A percentile compares a stretch with the other conserved stretches of the same genome.
Evolutionary conservation across 2,113 vertebrate genomes (phyloP).

Genomic region (Lamprotornis superbus): DNA sequence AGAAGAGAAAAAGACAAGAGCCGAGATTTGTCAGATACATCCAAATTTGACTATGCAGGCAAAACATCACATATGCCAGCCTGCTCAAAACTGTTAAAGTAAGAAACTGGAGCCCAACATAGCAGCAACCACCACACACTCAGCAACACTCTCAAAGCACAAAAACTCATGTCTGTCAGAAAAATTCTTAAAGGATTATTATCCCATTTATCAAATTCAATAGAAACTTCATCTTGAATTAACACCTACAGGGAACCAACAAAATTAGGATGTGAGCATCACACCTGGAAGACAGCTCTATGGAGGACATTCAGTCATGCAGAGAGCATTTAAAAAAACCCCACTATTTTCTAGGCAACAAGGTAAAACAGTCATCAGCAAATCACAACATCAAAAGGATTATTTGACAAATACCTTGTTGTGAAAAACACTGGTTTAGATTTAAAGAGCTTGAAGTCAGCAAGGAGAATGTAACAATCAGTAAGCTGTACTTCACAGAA

Average conservation of each 20-base stretch:
- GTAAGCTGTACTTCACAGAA: background rate
- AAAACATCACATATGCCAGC: background rate
- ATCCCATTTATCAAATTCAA: background rate
- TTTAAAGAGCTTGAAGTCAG: background rate
- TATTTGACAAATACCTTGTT: background rate
- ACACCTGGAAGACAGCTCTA: background rate
- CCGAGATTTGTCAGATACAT: background rate
- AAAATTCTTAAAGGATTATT: background rate
- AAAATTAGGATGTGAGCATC: background rate
- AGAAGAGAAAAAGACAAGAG: background rate
- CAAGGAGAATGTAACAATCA: background rate
- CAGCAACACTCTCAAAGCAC: constrained; percentile 5
- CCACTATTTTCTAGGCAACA: background rate
- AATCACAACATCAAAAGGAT: background rate
- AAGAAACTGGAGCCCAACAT: background rate
- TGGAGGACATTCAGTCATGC: background rate
- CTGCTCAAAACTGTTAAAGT: background rate
- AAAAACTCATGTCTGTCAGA: background rate
- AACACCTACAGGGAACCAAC: background rate
- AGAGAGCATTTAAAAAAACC: background rate
- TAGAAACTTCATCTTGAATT: background rate
- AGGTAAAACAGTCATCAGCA: background rate
- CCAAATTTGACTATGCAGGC: background rate
- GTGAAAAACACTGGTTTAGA: background rate
- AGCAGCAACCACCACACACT: background rate